Base-by-base conservation (phyloP, 2,888 invertebrate genomes). In the Ophion ventricosus region DNA sequence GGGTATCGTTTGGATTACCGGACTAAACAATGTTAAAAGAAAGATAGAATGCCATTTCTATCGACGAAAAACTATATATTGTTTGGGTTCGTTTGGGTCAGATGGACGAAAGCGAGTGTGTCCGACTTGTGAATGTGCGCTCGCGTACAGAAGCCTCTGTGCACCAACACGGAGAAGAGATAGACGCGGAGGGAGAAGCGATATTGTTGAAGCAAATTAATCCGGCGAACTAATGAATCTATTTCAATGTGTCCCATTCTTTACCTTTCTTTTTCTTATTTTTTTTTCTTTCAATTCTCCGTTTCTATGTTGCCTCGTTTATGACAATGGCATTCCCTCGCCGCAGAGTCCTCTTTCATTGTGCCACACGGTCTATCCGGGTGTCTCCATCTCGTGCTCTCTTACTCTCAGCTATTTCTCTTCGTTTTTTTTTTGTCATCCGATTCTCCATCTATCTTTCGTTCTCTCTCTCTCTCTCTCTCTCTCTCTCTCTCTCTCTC, bases 201-300 rank as follows among this genome's bases (percentile, higher is more conserved):
- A 89, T 88, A 88, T 85, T 86, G 87, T 89, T 88, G 88, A 87
- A 84, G 89, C 88, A 91, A 91, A 91, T 91, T 91, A 91, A 91
- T 91, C 91, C 91, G 88, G 84, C 88, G 86, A 90, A 90, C 91
- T 91, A 91, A 91, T 91, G 91, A 91, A 91, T 91, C 90, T 89
- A 90, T 90, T 91, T 90, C 88, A 90, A 91, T 90, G 88, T 89
- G 87, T 74, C 63, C 56, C 61, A 20, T 66, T 80, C 54, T 72
- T 80, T 67, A 11, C 25, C 26, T 67, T 26, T 80, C 75, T 57
- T 81, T 61, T 76, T 25, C 43, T 64, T 59, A 11, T 35, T 72
- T 73, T 59, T 54, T 43, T 72, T 56, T 69, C 20, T 43, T 57
- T 59, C 57, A 61, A 64, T 8, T 79, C 73, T 76, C 35, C 23